These are phyloP conservation scores for Hymenopus coronatus DNA, from an alignment of 2,888 invertebrate species.

Conservation along the genomic window DNA sequence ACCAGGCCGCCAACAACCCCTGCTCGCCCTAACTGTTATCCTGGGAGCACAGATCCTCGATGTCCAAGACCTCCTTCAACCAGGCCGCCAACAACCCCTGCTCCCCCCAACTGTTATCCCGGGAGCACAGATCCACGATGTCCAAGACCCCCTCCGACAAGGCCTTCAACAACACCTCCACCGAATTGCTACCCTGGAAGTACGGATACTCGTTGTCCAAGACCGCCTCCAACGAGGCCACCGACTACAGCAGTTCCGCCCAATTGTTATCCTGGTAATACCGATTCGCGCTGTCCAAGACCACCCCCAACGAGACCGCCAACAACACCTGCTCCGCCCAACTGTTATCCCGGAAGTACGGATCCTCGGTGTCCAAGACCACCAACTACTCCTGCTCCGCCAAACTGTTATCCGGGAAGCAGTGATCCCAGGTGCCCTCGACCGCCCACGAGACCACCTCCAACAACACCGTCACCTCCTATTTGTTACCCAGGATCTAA, in stretches of 20 bases:
- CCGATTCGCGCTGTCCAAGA: slow-evolving; percentile 41
- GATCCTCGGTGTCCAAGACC: slow-evolving; percentile 38
- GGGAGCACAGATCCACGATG: slow-evolving; percentile 31
- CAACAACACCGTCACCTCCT: slow-evolving; percentile 37
- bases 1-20: background rate
- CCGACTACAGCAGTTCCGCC: slow-evolving; percentile 36
- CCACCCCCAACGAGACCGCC: slow-evolving; percentile 44
- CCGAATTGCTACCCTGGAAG: slow-evolving; percentile 32
- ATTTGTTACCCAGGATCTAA: slow-evolving; percentile 44
- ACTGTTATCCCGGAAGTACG: slow-evolving; percentile 41
- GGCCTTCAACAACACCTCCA: slow-evolving; percentile 33
- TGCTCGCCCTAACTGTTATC: slow-evolving; percentile 14
- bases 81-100: slow-evolving; percentile 17
- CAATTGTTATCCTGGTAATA: slow-evolving; percentile 44
- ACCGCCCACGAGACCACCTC: too few species aligned
- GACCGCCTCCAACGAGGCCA: slow-evolving; percentile 35
- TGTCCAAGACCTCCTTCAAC: slow-evolving; percentile 39
- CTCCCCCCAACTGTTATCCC: slow-evolving; percentile 20
- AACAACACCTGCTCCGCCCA: slow-evolving; percentile 41
- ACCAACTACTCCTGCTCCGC: slow-evolving; percentile 32
- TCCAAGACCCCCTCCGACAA: slow-evolving; percentile 32
- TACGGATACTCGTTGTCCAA: slow-evolving; percentile 38
- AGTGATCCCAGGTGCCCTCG: slow-evolving; percentile 35
- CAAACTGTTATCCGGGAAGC: slow-evolving; percentile 21
- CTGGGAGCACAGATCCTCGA: slow-evolving; percentile 32